Evolutionary conservation across 2,888 invertebrate genomes (phyloP), one percentile per base, ranked within the genome.

Genomic region (Holacanthella duospinosa): DNA sequence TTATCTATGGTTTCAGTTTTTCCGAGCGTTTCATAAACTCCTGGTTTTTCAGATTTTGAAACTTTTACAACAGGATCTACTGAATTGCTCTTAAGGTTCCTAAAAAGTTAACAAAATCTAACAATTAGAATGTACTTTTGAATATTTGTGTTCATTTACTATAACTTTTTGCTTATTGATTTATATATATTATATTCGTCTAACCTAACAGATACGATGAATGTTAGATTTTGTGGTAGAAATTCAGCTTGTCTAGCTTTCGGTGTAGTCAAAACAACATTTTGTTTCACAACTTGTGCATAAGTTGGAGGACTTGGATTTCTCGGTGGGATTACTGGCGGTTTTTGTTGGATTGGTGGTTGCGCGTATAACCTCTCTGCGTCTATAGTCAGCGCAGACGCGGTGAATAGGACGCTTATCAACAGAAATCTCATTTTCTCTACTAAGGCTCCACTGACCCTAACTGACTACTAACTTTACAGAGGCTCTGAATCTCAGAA

Each of bases 41-140:
- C 67, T 3, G 64, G 61, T 16, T 63, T 66, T 19, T 59, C 62
- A 2, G 60, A 61, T 12, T 64, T 60, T 58, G 66, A 71, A 16
- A 71, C 62, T 25, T 68, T 64, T 0, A 71, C 71, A 2, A 66
- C 55, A 1, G 68, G 67, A 48, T 71, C 71, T 2, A 68, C 62
- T 53, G 60, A n/a, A 21, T 55, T 44, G n/a, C 60, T 63, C n/a
- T 9, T 59, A 53, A 61, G n/a, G 21, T 26, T 59, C 26, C 57
- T 21, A 60, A 59, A 59, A 55, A 44, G 29, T 29, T 24, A 43
- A 55, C 24, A 43, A 59, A 62, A 36, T 2, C 53, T 28, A 48
- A 56, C 24, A 43, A 27, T 43, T 56, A 27, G 6, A 53, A n/a
- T n/a, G n/a, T n/a, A n/a, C n/a, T n/a, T n/a, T n/a, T n/a, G n/a